phyloP scores from a whole-genome alignment of 1,140 invertebrate genomes.

The Halesus radiatus region DNA sequence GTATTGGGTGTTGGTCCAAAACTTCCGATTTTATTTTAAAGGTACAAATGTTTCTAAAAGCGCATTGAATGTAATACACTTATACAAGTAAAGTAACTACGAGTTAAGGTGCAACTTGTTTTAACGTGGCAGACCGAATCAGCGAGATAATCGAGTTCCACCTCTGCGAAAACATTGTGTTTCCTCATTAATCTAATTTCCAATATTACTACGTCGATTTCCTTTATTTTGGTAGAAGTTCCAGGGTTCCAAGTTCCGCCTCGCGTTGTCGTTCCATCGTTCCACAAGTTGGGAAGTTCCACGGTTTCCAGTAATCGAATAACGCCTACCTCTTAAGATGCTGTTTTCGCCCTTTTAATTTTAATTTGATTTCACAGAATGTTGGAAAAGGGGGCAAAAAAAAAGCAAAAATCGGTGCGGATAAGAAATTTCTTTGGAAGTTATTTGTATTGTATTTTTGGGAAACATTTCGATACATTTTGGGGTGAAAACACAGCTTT shows the following conservation, averaged over 20 bases:
- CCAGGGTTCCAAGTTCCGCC: background rate
- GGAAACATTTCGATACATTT: too few relatives aligned
- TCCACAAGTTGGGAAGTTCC: background rate
- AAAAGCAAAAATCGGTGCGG: too few relatives aligned
- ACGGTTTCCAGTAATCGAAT: background rate
- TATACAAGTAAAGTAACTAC: too few relatives aligned
- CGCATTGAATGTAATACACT: too few relatives aligned
- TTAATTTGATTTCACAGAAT: background rate
- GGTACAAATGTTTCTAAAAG: too few relatives aligned
- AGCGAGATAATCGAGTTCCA: background rate
- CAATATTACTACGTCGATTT: background rate
- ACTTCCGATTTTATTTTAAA: too few relatives aligned
- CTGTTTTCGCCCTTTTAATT: slow-evolving; percentile 2
- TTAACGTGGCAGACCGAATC: background rate
- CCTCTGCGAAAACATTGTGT: background rate
- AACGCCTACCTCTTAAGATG: background rate
- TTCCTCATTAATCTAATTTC: slow-evolving; percentile 7
- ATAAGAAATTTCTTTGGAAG: too few relatives aligned
- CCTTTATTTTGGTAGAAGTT: background rate
- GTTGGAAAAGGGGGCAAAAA: background rate
- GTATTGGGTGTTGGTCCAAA: too few relatives aligned
- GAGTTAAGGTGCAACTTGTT: too few relatives aligned
- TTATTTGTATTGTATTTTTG: too few relatives aligned
- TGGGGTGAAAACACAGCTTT: too few relatives aligned
- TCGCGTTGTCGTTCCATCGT: background rate